Base-by-base conservation (phyloP, 2,888 invertebrate species). In the Prosopocoilus inquinatus region DNA sequence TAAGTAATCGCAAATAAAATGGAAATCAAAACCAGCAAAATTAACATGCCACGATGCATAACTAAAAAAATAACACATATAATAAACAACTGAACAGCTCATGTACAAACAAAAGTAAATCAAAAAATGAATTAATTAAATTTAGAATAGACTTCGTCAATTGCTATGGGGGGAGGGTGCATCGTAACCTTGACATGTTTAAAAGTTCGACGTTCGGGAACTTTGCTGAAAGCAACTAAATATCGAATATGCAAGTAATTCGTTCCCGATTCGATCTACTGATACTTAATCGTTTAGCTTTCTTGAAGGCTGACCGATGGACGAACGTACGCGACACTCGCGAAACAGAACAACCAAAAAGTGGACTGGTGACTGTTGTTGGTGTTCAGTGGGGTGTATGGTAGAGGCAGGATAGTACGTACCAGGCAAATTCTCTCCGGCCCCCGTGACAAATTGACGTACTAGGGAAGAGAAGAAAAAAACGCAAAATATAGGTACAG, bases 371-470 rank as follows among this genome's bases (percentile, higher is more conserved):
- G 71, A 68, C 69, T 71, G 71, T 75, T 71, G 69, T 72, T 75
- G 75, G 75, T 76, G 76, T 76, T 67, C 60, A 66, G 62, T 65
- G 65, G 71, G 72, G 76, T 76, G 74, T 75, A 75, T 70, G 71
- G 71, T 72, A 75, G 72, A 75, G 74, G 71, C 66, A 70, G 72
- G 66, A 63, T 66, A 64, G 77, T 78, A 78, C 78, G 75, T 78
- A 78, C 78, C 78, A 78, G 78, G 76, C 72, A 77, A 74, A 77
- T 77, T 78, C 73, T 78, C 77, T 77, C 77, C 78, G 74, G 77
- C 77, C 76, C 77, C 77, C 77, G 77, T 76, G 77, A 78, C 78
- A 78, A 77, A 78, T 75, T 78, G 78, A 78, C 78, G 78, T 78
- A 78, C 78, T 78, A 77, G 76, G 75, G 75, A 77, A 76, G 74